These are phyloP conservation scores for Takifugu flavidus DNA, from an alignment of 2,113 vertebrate genomes.

Conservation along the genomic window DNA sequence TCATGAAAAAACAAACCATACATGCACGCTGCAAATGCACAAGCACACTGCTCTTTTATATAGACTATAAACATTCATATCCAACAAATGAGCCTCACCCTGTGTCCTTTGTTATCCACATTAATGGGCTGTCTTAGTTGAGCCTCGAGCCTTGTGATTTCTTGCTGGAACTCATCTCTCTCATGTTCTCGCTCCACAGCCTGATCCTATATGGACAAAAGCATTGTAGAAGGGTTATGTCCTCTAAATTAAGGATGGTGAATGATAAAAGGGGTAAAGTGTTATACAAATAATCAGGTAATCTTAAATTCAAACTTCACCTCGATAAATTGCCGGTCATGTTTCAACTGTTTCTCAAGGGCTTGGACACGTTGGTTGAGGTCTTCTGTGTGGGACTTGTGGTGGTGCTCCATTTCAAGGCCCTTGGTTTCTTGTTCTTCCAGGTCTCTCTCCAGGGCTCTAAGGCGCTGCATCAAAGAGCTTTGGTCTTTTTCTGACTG, in stretches of 20 bases:
- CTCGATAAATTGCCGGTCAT: constrained; percentile 91
- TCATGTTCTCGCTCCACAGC: constrained; percentile 92
- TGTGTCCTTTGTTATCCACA: constrained; percentile 60
- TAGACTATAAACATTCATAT: neutral
- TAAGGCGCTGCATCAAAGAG: constrained; percentile 78
- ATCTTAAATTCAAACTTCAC: constrained; percentile 62
- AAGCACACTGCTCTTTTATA: neutral
- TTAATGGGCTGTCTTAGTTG: constrained; percentile 73
- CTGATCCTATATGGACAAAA: constrained; percentile 79
- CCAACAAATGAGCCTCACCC: constrained; percentile 67
- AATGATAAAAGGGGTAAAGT: neutral
- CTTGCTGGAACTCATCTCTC: constrained; percentile 94
- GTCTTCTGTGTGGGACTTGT: constrained; percentile 77
- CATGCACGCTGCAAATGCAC: constrained; percentile 4
- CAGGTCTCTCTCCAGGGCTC: constrained; percentile 82
- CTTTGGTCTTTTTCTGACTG: constrained; percentile 88
- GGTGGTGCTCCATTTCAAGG: constrained; percentile 72
- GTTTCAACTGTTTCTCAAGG: constrained; percentile 91
- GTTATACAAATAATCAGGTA: neutral
- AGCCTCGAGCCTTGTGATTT: constrained; percentile 88
- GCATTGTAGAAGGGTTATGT: constrained; percentile 2
- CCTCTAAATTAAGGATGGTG: neutral
- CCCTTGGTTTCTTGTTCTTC: constrained; percentile 84
- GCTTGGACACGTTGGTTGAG: constrained; percentile 83
- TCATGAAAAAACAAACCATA: neutral